Base-by-base conservation (phyloP, 2,113 vertebrate species). In the Corythornis cristatus region DNA sequence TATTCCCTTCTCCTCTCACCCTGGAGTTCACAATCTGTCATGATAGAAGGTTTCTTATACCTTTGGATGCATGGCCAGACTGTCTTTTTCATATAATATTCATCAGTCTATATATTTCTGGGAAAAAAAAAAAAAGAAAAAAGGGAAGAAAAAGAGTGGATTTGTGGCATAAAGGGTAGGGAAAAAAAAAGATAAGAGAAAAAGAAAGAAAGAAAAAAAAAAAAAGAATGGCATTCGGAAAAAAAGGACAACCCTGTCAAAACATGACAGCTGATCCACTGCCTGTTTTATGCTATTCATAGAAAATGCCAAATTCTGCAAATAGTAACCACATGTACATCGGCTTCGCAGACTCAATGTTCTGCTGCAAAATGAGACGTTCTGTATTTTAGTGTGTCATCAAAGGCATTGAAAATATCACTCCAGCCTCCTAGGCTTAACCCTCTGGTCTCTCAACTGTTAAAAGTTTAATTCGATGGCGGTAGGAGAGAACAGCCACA, bases 221-320 rank as follows among this genome's bases (percentile, higher is more conserved):
- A 61, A 51, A 81, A 83, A 89, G 85, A 97, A 94, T 97, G 95
- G 96, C 95, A 96, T 97, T 97, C 96, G 54, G 88, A 85, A 96
- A 96, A 96, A 97, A 97, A 97, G 98, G 97, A 98, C 97, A 98
- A 97, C 96, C 93, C 97, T 98, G 98, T 98, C 97, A 97, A 97
- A 98, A 97, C 95, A 96, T 95, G 95, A 98, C 96, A 97, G 97
- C 94, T 70, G 92, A 97, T 96, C 96, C 92, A 90, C 97, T 96
- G 97, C 96, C 97, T 96, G 95, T 92, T 97, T 97, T 97, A 96
- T 93, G 92, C 98, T 97, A 97, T 97, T 97, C 97, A 94, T 96
- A 97, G 97, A 97, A 98, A 98, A 98, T 97, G 97, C 98, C 97
- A 98, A 90, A 97, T 97, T 97, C 98, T 97, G 96, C 97, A 97